phyloP scores from a whole-genome alignment of 1,140 invertebrate genomes.

The Belonocnema kinseyi region DNA sequence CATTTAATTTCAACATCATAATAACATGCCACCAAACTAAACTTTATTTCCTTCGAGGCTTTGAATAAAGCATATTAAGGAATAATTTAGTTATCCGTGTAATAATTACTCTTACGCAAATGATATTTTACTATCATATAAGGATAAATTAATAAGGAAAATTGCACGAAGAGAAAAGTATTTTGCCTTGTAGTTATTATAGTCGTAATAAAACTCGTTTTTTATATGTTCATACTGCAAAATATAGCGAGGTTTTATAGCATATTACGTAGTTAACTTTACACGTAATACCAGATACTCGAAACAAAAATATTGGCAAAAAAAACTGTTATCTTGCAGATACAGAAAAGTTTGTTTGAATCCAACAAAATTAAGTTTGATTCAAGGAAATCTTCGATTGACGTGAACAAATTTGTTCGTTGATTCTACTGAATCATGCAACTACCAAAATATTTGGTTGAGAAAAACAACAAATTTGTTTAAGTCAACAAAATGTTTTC shows the following conservation, averaged over 20 bases:
- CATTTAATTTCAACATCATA: slow-evolving; percentile 11
- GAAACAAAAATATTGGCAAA: too few relatives aligned
- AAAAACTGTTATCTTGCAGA: too few relatives aligned
- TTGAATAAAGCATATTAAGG: not conserved
- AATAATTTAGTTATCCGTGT: not conserved
- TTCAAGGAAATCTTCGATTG: too few relatives aligned
- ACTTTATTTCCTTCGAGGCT: not conserved
- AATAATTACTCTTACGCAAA: too few relatives aligned
- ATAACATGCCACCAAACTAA: not conserved
- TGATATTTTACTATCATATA: not conserved
- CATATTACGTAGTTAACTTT: not conserved
- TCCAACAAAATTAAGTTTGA: too few relatives aligned
- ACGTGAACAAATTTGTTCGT: too few relatives aligned
- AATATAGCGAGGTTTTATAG: not conserved
- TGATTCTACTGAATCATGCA: too few relatives aligned
- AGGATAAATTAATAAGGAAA: not conserved
- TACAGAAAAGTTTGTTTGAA: too few relatives aligned
- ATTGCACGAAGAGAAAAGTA: not conserved
- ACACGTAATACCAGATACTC: too few relatives aligned
- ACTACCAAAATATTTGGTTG: too few relatives aligned
- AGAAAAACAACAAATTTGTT: too few relatives aligned
- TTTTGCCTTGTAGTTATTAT: not conserved
- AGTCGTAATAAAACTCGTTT: not conserved
- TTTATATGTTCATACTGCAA: not conserved
- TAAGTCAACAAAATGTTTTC: too few relatives aligned